Evolutionary conservation across 2,113 vertebrate genomes (phyloP), one percentile per base, ranked within the genome.

Genomic region (Microcebus murinus): DNA sequence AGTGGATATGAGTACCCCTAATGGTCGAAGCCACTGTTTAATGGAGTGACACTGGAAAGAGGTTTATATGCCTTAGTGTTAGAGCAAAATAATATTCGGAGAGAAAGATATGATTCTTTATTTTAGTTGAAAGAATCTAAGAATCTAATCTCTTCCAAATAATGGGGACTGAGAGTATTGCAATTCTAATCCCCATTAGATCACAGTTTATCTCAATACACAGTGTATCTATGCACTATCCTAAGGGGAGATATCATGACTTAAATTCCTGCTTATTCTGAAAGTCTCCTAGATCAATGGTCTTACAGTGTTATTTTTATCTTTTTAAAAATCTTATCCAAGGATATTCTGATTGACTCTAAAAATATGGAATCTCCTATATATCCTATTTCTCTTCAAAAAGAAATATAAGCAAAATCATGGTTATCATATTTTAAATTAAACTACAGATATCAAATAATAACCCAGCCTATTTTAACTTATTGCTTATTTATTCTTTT

Each of bases 71-170:
- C 13, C 13, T 88, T 27, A 80, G 45, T 68, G n/a, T 42, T 85
- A 80, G 74, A 59, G 29, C 6, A 55, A 86, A 67, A 84, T 36
- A 73, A 48, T 18, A 83, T 10, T 4, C 23, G 76, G 50, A 50
- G 6, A 57, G 2, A 91, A 67, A 52, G 31, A 52, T 36, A 90
- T 17, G 7, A 36, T 52, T 45, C 13, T 39, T 93, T 86, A 29
- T 2, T 71, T 79, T 92, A 67, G 29, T 61, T 92, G 91, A 71
- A 6, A 77, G 23, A 93, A 82, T 96, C 50, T n/a, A 67, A 74
- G 27, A 84, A 50, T 86, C 20, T 50, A 45, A 57, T 74, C 4
- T 89, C 52, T 68, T 96, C n/a, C n/a, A 86, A 95, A 82, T 86
- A 70, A 29, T 1, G 23, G 18, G 8, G n/a, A 67, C 12, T 65